Evolutionary conservation across 2,888 invertebrate genomes (phyloP), one percentile per base, ranked within the genome.

Genomic region (Danaus chrysippus): DNA sequence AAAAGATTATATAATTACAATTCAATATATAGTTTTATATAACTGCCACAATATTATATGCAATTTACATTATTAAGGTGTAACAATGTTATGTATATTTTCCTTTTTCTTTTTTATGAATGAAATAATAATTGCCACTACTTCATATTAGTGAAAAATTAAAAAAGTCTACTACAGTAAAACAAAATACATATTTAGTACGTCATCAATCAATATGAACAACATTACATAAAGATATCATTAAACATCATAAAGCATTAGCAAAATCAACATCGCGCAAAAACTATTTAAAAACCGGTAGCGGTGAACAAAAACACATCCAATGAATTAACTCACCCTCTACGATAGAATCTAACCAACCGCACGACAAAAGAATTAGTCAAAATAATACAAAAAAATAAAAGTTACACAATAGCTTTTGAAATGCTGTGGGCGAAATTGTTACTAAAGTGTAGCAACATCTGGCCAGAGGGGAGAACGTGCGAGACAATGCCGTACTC

Each of bases 381-480:
- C 82, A 79, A 87, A 87, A 88, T 85, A 86, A 88, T 84, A 85
- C 78, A 79, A 83, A 85, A 81, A 84, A 86, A 83, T 70, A 81
- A 46, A 78, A 74, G 76, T 81, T 80, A 78, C 81, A 90, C 88
- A 89, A 90, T 89, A 78, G 82, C 84, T 79, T 84, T 81, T 75
- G 74, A 78, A 86, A 80, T 81, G 82, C 83, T 83, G 87, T 88
- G 84, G 87, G 87, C 83, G 87, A 90, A 89, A 86, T 88, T 89
- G 89, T 88, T 87, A 85, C 86, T 83, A 89, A 86, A 88, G 82
- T 89, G 89, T 89, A 83, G 89, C 88, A 90, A 89, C 90, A 91
- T 91, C 90, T 91, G 90, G 83, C 85, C 83, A 79, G 74, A 84
- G 87, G 87, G 87, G 86, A 83, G 73, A 69, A 49, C 42, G 44